Percentiles rank a stretch among this genome's conserved stretches.
Evolutionary conservation across 2,113 vertebrate genomes (phyloP).

Genomic region (Dinomys branickii): DNA sequence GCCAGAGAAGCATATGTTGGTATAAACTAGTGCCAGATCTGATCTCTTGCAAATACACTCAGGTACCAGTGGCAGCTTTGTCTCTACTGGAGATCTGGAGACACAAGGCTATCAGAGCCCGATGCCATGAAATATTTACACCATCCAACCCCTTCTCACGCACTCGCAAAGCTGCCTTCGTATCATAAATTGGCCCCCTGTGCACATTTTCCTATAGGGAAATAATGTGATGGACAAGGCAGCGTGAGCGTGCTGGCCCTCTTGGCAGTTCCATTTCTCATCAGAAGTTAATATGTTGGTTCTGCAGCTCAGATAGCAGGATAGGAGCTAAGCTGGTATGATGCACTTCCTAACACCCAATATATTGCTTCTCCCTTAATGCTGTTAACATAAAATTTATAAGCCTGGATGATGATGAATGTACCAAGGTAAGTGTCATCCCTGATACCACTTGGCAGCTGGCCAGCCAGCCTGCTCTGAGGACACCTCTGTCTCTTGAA

Average conservation of each 20-base stretch:
- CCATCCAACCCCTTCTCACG: background rate
- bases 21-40: background rate
- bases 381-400: background rate
- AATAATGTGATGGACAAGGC: background rate
- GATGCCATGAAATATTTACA: slow-evolving; percentile 14
- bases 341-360: background rate
- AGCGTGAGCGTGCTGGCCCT: background rate
- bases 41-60: background rate
- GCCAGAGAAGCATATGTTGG: background rate
- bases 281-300: background rate
- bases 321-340: background rate
- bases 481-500: background rate
- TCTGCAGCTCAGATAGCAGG: background rate
- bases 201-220: background rate
- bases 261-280: slow-evolving; percentile 10
- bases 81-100: background rate
- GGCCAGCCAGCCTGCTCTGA: background rate
- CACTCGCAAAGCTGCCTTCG: background rate
- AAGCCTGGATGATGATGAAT: slow-evolving; percentile 41
- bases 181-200: background rate
- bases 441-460: slow-evolving; percentile 51
- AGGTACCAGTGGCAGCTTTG: background rate
- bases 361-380: background rate
- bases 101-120: background rate
- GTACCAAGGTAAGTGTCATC: slow-evolving; percentile 48